These are phyloP conservation scores for Desmophyllum pertusum DNA, from an alignment of 92 coral and sea anemone genomes.

Conservation along the genomic window DNA sequence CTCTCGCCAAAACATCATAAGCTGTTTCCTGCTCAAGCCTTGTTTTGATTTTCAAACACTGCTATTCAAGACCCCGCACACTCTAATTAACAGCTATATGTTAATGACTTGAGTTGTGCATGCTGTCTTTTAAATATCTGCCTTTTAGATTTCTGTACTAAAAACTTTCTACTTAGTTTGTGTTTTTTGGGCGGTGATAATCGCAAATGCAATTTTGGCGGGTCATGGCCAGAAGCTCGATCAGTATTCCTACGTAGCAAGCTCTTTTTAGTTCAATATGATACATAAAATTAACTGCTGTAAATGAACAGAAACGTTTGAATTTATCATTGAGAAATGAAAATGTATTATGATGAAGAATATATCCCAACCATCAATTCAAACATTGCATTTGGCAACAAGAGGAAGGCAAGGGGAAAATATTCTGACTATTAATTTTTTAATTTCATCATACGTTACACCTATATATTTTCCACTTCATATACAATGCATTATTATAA, in stretches of 20 bases:
- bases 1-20: not conserved
- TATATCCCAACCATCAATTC: not conserved
- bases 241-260: not conserved
- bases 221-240: not conserved
- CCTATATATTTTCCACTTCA: not conserved
- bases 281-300: not conserved
- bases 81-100: constrained; percentile 1
- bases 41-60: not conserved
- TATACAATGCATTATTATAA: too few relatives aligned
- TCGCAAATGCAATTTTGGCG: not conserved
- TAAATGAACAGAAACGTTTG: not conserved
- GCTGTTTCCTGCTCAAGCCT: not conserved
- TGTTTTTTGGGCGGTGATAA: not conserved
- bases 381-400: not conserved
- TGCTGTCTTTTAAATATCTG: not conserved
- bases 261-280: not conserved
- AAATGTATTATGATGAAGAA: not conserved
- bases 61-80: not conserved
- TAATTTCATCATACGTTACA: not conserved
- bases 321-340: not conserved
- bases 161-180: not conserved
- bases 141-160: too few relatives aligned
- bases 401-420: not conserved
- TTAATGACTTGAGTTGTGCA: not conserved
- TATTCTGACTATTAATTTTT: too few relatives aligned